These are phyloP conservation scores for Gnathonemus echidnorhynchus DNA, from an alignment of 2,113 vertebrate genomes.

Conservation along the genomic window DNA sequence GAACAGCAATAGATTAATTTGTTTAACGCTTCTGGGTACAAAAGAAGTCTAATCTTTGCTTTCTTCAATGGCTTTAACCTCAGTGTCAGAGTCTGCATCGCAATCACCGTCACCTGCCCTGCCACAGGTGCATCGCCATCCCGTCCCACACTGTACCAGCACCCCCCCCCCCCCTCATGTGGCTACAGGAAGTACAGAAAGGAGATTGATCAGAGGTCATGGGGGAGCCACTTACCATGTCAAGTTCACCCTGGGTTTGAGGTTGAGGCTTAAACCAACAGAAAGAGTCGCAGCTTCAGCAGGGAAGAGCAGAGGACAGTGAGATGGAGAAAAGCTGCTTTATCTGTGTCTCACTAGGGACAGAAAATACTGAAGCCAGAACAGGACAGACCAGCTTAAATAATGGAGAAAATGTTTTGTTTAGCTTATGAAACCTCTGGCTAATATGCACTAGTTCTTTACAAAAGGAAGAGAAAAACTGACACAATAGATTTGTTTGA, in stretches of 20 bases:
- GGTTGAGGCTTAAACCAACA: constrained; percentile 68
- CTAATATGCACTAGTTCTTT: neutral
- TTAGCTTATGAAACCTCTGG: neutral
- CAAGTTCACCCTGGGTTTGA: constrained; percentile 62
- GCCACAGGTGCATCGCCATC: constrained; percentile 70
- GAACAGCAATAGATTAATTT: constrained; percentile 89
- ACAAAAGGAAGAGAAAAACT: neutral
- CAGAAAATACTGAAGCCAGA: neutral
- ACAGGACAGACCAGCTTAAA: neutral
- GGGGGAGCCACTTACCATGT: constrained; percentile 23
- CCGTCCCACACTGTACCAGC: constrained; percentile 44
- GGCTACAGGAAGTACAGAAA: constrained; percentile 67
- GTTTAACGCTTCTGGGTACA: constrained; percentile 77
- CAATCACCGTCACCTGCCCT: constrained; percentile 77
- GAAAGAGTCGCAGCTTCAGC: constrained; percentile 14
- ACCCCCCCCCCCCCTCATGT: constrained; percentile 53
- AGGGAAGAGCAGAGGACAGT: neutral
- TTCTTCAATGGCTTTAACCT: constrained; percentile 69
- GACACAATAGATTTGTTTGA: neutral
- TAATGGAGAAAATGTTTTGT: neutral
- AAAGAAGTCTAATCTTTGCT: constrained; percentile 75
- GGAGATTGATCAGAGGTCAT: constrained; percentile 64
- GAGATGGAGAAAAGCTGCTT: neutral
- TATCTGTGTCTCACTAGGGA: neutral
- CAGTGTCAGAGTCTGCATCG: constrained; percentile 57